Base-by-base conservation (phyloP, 1,140 invertebrate genomes). In the Heliconius himera region DNA sequence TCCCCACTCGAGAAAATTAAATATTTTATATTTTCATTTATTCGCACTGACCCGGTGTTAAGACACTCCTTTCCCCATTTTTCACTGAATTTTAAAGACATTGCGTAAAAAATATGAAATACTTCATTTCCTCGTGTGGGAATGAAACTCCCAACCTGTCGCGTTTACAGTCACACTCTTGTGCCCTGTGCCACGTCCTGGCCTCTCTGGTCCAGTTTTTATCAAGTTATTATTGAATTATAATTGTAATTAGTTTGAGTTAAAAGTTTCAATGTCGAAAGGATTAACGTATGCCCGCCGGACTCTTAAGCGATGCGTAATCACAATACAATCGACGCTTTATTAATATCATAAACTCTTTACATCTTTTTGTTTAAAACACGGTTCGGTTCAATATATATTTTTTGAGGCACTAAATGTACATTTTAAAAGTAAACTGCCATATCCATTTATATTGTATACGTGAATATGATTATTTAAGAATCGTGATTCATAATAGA, bases 251-350 rank as follows among this genome's bases (percentile, higher is more conserved):
- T 51, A 60, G n/a, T 60, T 22, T 13, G 8, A 76, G 60, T 73
- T 66, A 76, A 80, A 80, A 80, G 46, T 51, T 80, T 73, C 38
- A 77, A 29, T 77, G 72, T 56, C 33, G 70, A 73, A 70, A 51
- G 79, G 79, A 80, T 77, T 78, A 74, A 38, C 46, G 54, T 20
- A 16, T 33, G 71, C 22, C 46, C 56, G 56, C 38, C 71, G 36
- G 70, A 73, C 36, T 74, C 49, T 51, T 51, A 51, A 51, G 18
- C 70, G 22, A 16, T 51, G 73, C 36, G 79, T 77, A 80, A 80
- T 80, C 56, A 56, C 51, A 77, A 77, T 77, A 77, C 78, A 75
- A 79, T 79, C 72, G 74, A 33, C 41, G 72, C 41, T 79, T 79
- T 22, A 60, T 60, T 60, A 60, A 60, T 60, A 60, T 60, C 8